Evolutionary conservation across 2,888 invertebrate species (phyloP), one percentile per base, ranked within the genome.

Genomic region (Calameuta filiformis): DNA sequence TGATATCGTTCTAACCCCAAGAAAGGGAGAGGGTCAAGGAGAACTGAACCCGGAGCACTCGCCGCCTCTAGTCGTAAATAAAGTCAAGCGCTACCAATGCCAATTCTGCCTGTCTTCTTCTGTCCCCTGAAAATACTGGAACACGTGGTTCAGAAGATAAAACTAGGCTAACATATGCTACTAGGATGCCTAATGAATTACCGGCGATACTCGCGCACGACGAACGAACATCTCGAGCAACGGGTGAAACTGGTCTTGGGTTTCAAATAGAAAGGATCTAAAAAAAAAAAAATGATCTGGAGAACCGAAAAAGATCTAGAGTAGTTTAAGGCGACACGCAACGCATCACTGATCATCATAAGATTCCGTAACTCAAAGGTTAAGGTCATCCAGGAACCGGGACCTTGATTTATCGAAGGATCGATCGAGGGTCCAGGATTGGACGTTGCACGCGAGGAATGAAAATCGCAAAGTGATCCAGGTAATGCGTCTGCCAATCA

Each of bases 1-100:
- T 91, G 89, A 88, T 90, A 91, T 91, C 91, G 87, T 88, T 87
- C 83, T 83, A 87, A 87, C 87, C 87, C 87, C 85, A 83, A 79
- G 77, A 75, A 80, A 81, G 80, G 76, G 82, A 85, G 81, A 84
- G 88, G 89, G 88, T 89, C 90, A 88, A 89, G 89, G 87, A 87
- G 81, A 83, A 85, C 81, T 86, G 87, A 87, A 87, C 88, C 86
- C 86, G 88, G 87, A 89, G 84, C 84, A 88, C 87, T 87, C 85
- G 85, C 83, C 86, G 85, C 85, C 85, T 88, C 86, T 85, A 87
- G 85, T 86, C 89, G 86, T 90, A 90, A 90, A 90, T 90, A 90
- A 90, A 88, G 83, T 78, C 82, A 75, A 75, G 84, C 81, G 87
- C 88, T 87, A 88, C 87, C 88, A 87, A 85, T 90, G 87, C 86